A percentile compares a stretch with the other conserved stretches of the same genome.
Evolutionary conservation across 1,140 invertebrate genomes (phyloP).

Genomic region (Heliconius himera): DNA sequence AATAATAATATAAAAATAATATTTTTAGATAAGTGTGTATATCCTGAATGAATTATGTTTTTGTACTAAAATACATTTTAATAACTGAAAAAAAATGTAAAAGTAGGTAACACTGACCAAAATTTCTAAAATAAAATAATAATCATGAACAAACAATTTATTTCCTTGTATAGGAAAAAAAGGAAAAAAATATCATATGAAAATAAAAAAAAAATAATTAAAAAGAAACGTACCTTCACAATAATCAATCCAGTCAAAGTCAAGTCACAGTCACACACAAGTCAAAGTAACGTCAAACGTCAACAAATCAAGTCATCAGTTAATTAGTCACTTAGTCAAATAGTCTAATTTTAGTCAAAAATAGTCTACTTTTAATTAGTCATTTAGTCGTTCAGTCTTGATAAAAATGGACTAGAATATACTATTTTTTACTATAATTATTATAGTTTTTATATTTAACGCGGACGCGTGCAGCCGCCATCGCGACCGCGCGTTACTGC

Average conservation of each 20-base stretch:
- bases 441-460: conserved; percentile 42
- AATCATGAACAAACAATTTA: too few relatives aligned
- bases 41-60: too few relatives aligned
- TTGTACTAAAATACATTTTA: too few relatives aligned
- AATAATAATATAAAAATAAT: too few relatives aligned
- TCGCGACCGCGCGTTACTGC: conserved; percentile 65
- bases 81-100: too few relatives aligned
- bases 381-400: conserved; percentile 47
- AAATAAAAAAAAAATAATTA: background rate
- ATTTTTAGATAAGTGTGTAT: too few relatives aligned
- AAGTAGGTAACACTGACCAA: too few relatives aligned
- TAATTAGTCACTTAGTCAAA: conserved; percentile 36
- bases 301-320: conserved; percentile 42
- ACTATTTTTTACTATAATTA: conserved; percentile 43
- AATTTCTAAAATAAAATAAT: too few relatives aligned
- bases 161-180: too few relatives aligned
- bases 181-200: background rate
- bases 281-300: conserved; percentile 38
- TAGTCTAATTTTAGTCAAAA: conserved; percentile 16
- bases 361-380: conserved; percentile 31
- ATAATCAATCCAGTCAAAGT: conserved; percentile 42
- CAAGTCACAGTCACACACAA: conserved; percentile 45
- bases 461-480: conserved; percentile 62
- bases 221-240: background rate
- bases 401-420: conserved; percentile 58